phyloP scores from a whole-genome alignment of 2,797 vertebrate species.

The Pseudochaenichthys georgianus region DNA sequence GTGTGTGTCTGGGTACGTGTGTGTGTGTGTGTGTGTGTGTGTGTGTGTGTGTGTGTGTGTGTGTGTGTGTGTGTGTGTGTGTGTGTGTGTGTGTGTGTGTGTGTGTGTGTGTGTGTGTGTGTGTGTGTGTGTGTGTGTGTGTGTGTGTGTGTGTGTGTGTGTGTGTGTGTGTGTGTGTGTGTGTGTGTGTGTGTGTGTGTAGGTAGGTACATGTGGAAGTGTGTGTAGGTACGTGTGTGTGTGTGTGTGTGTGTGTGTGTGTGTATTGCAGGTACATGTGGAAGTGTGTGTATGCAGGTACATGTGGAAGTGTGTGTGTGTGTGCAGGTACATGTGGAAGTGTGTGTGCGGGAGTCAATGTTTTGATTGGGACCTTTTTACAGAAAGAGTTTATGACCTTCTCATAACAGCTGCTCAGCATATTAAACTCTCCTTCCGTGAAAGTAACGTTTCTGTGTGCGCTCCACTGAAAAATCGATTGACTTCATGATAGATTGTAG shows the following conservation, averaged over 20 bases:
- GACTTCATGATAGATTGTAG: constrained; percentile 20
- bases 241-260: constrained; percentile 8
- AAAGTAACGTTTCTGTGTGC: constrained; percentile 45
- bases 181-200: background rate
- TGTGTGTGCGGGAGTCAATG: constrained; percentile 15
- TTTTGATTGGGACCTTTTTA: constrained; percentile 48
- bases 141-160: too few species aligned
- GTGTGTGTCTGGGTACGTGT: background rate
- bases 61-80: constrained; percentile 35
- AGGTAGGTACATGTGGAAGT: too few species aligned
- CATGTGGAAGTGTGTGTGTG: background rate
- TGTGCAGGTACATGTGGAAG: background rate
- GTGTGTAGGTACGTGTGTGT: too few species aligned
- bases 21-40: constrained; percentile 16
- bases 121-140: too few species aligned
- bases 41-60: background rate
- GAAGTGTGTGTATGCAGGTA: too few species aligned
- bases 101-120: too few species aligned
- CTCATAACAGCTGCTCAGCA: constrained; percentile 54
- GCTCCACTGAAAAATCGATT: constrained; percentile 45
- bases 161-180: constrained; percentile 19
- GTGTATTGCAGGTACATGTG: background rate
- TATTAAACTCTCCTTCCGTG: constrained; percentile 50
- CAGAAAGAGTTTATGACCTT: constrained; percentile 43
- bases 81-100: constrained; percentile 23